Evolutionary conservation across 1,140 invertebrate species (phyloP), one percentile per base, ranked within the genome.

Genomic region (Nasonia longicornis): DNA sequence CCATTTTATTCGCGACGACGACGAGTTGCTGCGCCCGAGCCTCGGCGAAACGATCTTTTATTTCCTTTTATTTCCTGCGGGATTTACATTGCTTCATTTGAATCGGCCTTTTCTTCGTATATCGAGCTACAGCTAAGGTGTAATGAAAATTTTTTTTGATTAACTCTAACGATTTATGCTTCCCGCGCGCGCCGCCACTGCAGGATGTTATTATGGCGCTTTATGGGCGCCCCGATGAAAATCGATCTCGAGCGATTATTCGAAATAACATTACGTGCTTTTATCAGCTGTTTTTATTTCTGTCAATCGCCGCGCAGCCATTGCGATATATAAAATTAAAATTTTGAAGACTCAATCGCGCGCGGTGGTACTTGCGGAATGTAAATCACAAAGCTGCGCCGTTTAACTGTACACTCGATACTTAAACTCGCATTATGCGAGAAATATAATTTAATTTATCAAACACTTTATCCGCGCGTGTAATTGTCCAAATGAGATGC

Each of bases 51-150:
- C 52, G 52, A 73, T 79, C n/a, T 74, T 42, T 42, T 66, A 16
- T 73, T 79, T 22, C 14, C 16, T 79, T 45, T 67, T 74, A 80
- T 48, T 80, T 52, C 31, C 26, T 58, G 42, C 38, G 48, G 4
- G 4, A 69, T 74, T 66, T 67, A 74, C 63, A 75, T 58, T 75
- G 42, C 64, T 81, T 76, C 38, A 81, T 81, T 76, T 45, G 73
- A 67, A 79, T 73, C 70, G 35, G 42, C 35, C 16, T 29, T 74
- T 48, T 67, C 72, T 64, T 72, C 48, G n/a, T 42, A 42, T 72
- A 58, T n/a, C 48, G 16, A 52, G 48, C 12, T 16, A 2, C 48
- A 3, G 48, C 45, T 14, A 12, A 48, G 45, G 67, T 66, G 14
- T 48, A 69, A 72, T 64, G 69, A 63, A 73, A 52, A 52, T 80